Base-by-base conservation (phyloP, 2,797 vertebrate genomes). In the Enteromius treurensis region DNA sequence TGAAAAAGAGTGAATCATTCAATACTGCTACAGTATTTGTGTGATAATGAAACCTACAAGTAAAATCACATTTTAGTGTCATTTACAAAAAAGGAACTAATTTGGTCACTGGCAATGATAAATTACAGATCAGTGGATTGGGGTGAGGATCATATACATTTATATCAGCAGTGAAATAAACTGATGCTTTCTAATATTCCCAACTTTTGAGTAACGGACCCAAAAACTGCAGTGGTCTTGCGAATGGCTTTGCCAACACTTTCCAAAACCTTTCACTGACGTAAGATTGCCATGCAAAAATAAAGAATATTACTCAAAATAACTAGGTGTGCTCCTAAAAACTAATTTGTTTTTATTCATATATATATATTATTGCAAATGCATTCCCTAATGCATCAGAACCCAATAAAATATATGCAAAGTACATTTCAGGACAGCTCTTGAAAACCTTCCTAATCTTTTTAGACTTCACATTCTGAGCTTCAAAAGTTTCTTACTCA, bases 381-480 rank as follows among this genome's bases (percentile, higher is more conserved):
- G 47, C 1, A 49, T 32, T 49, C 26, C 45, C 45, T 6, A 21
- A 49, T 29, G 29, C 73, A 21, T 37, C 19, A 55, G 11, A 23
- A 55, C 5, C 3, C 49, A 14, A 37, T 6, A 74, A 65, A 62
- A 29, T 15, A 7, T 29, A 62, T 26, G 49, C 34, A 29, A 17
- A 40, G 7, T 11, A 45, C 37, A 29, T 62, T 79, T 79, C 15
- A 55, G 47, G 21, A 79, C 32, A 37, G 47, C 64, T 40, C 77
- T 42, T 19, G 21, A 19, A 77, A 64, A 77, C 58, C 76, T 53
- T 79, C 29, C 47, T 37, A 45, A 62, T 60, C 40, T 71, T 71
- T 80, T 81, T 32, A 81, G 19, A 81, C 26, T 74, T 65, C 47
- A 82, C 73, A 82, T 67, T 15, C 81, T 4, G 23, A 42, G 45